Evolutionary conservation across 2,888 invertebrate species (phyloP).

Genomic region (Thymelicus acteon): DNA sequence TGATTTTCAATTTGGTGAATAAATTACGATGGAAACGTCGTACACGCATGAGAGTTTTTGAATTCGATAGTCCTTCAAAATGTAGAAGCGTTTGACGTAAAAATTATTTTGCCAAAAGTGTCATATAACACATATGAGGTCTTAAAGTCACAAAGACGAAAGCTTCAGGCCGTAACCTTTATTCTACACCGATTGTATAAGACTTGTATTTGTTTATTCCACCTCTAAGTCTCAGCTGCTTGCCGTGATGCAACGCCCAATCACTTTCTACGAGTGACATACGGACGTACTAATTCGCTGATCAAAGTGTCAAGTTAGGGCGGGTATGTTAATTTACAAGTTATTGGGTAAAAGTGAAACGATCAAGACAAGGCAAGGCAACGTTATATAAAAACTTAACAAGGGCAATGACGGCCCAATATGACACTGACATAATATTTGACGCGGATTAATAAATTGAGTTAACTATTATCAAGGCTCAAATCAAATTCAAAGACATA

Average conservation of each 20-base stretch:
- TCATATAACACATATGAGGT: no score
- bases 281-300: conserved; percentile 8
- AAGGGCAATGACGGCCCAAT: conserved; percentile 3
- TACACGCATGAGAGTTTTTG: no score
- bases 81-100: no score
- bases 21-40: no score
- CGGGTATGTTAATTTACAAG: conserved; percentile 22
- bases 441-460: neutral
- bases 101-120: no score
- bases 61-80: no score
- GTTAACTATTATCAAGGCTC: neutral
- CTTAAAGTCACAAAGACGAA: no score
- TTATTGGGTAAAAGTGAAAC: conserved; percentile 25
- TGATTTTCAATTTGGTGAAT: no score
- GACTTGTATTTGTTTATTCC: conserved; percentile 5
- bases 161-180: neutral
- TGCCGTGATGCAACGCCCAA: conserved; percentile 13
- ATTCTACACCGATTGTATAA: neutral
- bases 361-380: neutral
- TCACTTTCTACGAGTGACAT: conserved; percentile 20
- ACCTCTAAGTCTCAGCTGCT: conserved; percentile 10
- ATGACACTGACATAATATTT: conserved; percentile 17
- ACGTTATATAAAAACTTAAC: conserved; percentile 7
- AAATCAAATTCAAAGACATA: no score
- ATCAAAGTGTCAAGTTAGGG: conserved; percentile 20